A percentile compares a stretch with the other conserved stretches of the same genome.
Conservation (phyloP, 2,797 vertebrate genomes). For the Jordanella pulchra region DNA sequence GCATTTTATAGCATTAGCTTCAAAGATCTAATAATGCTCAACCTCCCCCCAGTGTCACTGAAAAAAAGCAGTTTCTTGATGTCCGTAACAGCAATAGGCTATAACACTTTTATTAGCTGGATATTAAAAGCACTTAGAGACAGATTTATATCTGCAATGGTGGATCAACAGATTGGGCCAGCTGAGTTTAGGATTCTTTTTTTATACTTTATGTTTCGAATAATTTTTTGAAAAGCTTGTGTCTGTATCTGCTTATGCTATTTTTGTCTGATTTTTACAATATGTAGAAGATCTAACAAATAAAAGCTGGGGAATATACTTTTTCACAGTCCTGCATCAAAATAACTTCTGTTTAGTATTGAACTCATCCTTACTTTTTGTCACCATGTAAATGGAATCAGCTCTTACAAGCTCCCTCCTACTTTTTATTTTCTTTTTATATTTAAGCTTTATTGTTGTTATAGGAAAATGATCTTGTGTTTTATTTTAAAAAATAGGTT, state of each 20-base stretch:
- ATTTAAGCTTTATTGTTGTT: conserved; percentile 72
- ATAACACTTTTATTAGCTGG: too few species aligned
- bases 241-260: not conserved
- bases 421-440: conserved; percentile 60
- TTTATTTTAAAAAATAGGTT: conserved; percentile 25
- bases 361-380: conserved; percentile 20
- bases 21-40: too few species aligned
- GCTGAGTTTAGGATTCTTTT: too few species aligned
- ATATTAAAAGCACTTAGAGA: too few species aligned
- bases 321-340: not conserved
- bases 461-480: conserved; percentile 60
- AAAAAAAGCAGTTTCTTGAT: too few species aligned
- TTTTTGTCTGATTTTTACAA: not conserved
- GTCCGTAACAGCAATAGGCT: too few species aligned
- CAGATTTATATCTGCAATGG: too few species aligned
- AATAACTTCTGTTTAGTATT: conserved; percentile 27
- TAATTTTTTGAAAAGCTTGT: not conserved
- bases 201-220: not conserved
- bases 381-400: conserved; percentile 40
- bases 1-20: not conserved
- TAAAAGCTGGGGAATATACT: not conserved
- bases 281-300: not conserved
- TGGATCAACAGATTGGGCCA: too few species aligned
- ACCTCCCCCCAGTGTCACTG: not conserved
- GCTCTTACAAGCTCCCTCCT: conserved; percentile 47